Evolutionary conservation across 1,140 invertebrate genomes (phyloP), one percentile per base, ranked within the genome.

Genomic region (Camponotus vicinus): DNA sequence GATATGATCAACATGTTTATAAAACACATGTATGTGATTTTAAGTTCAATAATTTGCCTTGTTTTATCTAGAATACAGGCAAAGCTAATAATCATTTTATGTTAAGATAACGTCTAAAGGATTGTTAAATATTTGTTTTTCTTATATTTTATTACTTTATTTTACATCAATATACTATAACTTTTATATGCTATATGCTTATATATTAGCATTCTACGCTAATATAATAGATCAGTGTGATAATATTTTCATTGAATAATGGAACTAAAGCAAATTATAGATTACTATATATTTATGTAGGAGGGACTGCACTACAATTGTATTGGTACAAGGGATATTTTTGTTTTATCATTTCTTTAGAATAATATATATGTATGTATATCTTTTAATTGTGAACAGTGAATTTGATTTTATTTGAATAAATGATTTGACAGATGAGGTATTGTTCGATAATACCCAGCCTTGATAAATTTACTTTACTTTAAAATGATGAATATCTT

Each of bases 361-460:
- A 69, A 71, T 59, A 79, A 27, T 45, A 18, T 86, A 76, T 76
- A 32, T 73, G 15, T 76, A 27, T 73, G n/a, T 80, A 57, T 34
- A 40, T 21, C 27, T 84, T 52, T 78, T 27, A 67, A 34, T 90
- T 89, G 70, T 88, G 73, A 67, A 73, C 59, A 63, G 55, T 80
- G 71, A 80, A 90, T 69, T 87, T 86, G 21, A 78, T 27, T 85
- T 90, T 73, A 77, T 90, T 88, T 79, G 9, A 90, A 90, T 90
- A 90, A 90, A 90, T 63, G 55, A 15, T 83, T 32, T 73, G 80
- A 71, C 21, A 13, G 66, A 45, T 1, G 52, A 67, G 37, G 59
- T 80, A 55, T 63, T 40, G 63, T 78, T 83, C 78, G 61, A 75
- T 78, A 83, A 52, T 71, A 89, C 34, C 57, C 42, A 37, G 86